Percentiles rank a stretch among this genome's conserved stretches.
Evolutionary conservation across 92 coral and sea anemone genomes (phyloP).

Genomic region (Umimayanthus kanabou): DNA sequence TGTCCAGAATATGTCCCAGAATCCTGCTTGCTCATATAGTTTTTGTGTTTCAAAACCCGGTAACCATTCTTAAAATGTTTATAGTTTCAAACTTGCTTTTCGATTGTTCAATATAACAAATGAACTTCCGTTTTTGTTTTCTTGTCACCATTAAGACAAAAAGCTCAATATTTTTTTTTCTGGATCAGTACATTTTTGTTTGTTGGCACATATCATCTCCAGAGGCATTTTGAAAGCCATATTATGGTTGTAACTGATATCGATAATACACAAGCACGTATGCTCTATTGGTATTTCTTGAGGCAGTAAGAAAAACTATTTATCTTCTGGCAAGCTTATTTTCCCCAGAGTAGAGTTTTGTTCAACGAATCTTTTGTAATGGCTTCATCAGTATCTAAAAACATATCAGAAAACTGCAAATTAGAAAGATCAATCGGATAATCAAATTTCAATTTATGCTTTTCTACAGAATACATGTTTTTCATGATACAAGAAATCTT

Average conservation of each 20-base stretch:
- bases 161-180: no score
- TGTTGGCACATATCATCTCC: neutral
- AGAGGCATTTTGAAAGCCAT: neutral
- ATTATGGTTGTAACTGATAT: neutral
- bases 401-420: neutral
- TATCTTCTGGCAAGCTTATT: neutral
- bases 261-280: neutral
- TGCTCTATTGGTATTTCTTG: no score
- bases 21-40: neutral
- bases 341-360: neutral
- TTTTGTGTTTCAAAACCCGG: neutral
- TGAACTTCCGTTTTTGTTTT: no score
- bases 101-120: no score
- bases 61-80: neutral
- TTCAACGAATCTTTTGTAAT: neutral
- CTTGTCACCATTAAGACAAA: no score
- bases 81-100: no score
- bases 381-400: no score
- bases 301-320: neutral
- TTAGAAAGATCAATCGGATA: neutral
- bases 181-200: neutral
- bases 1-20: neutral
- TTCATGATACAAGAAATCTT: neutral
- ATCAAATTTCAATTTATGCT: neutral
- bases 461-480: neutral